Evolutionary conservation across 2,113 vertebrate genomes (phyloP), one percentile per base, ranked within the genome.

Genomic region (Ascaphus truei): DNA sequence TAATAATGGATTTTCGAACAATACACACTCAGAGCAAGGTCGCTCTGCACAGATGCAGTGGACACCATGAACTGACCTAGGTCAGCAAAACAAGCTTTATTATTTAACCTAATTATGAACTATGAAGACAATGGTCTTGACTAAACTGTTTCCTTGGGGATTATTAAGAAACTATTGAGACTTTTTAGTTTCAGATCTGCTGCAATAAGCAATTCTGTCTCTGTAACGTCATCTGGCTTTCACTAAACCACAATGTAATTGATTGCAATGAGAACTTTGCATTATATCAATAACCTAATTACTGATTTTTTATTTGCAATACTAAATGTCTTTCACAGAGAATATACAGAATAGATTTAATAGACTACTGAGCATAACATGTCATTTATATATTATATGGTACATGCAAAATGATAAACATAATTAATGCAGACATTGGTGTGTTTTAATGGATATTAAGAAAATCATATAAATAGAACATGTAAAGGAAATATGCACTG

Each of bases 1-100:
- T 90, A 89, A 90, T 91, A 92, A 93, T 92, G 90, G 91, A 88
- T 91, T 90, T 91, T 88, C 88, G 84, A 89, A 91, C 86, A 89
- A 90, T 85, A 85, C 80, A 72, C 85, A 89, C 83, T 81, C 77
- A 76, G 82, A 90, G 84, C 87, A 90, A 90, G 90, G 88, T 90
- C 91, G 83, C 76, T 73, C 77, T 1, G 62, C 84, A 80, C 82
- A 87, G 84, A 87, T 86, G 84, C 64, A 30, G 52, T 77, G 81
- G 87, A 88, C 80, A 80, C 77, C 77, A 74, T 33, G 74, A 77
- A 83, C 76, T 88, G 87, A 89, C 88, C 89, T 78, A 79, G 86
- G 85, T 87, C 86, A 88, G 86, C 86, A 85, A 88, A 89, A 85
- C 83, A 87, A 87, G 87, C 83, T 84, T 83, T 85, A 86, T 88